phyloP scores from a whole-genome alignment of 2,113 vertebrate species.

The Eurypyga helias region DNA sequence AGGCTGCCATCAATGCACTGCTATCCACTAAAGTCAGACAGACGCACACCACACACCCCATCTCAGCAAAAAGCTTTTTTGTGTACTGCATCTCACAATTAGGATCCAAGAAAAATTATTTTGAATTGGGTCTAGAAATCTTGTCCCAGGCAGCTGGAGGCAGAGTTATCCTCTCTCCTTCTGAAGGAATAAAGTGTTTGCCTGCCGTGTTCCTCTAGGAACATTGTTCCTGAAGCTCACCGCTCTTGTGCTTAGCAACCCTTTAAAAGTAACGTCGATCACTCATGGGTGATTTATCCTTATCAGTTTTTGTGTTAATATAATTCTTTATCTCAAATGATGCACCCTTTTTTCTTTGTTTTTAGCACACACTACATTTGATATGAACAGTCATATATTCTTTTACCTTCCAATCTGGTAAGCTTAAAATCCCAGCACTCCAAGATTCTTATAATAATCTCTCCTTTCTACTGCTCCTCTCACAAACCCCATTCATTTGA shows the following conservation, averaged over 20 bases:
- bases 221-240: neutral
- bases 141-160: neutral
- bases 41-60: fast-evolving
- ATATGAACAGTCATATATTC: neutral
- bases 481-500: neutral
- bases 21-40: neutral
- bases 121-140: neutral
- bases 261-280: neutral
- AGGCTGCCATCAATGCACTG: neutral
- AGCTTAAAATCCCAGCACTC: neutral
- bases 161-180: neutral
- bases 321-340: neutral
- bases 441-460: neutral
- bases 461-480: neutral
- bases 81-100: neutral
- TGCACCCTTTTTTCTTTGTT: neutral
- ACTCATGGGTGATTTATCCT: neutral
- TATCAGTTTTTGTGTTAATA: neutral
- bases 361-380: neutral
- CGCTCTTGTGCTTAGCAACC: neutral
- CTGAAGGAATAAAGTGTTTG: neutral
- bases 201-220: neutral
- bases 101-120: neutral
- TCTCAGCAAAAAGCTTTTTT: neutral
- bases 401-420: neutral